Evolutionary conservation across 2,888 invertebrate species (phyloP), one percentile per base, ranked within the genome.

Genomic region (Pyrrhia umbra): DNA sequence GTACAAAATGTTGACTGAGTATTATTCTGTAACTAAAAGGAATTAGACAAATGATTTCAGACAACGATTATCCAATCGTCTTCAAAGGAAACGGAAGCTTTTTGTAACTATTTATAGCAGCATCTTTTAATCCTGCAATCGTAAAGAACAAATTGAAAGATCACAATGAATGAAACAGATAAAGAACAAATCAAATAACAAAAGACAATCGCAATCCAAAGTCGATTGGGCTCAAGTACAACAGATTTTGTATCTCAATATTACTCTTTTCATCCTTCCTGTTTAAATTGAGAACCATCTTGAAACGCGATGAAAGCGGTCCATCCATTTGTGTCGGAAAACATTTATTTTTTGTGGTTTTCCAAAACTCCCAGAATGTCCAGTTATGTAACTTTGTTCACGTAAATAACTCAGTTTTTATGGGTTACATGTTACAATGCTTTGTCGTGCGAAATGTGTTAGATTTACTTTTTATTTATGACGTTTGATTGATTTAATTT

Each of bases 131-230:
- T 67, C 49, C 56, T 16, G 20, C 51, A 58, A 75, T 65, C 61
- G 23, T 65, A 65, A 67, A 43, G 42, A 59, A 56, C 50, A 54
- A 76, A 73, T 79, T 67, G 40, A 64, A 78, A 66, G 60, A 71
- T 64, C 56, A 15, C 55, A 64, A 55, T 62, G 39, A 66, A 71
- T 57, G 51, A 52, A 50, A 21, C 10, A 60, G 62, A 61, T 63
- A 68, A 75, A 47, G 47, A 67, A 66, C 23, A 68, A 75, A 72
- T 75, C 68, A 80, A 68, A 68, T 72, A 63, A 72, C 64, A 66
- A 80, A 77, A 65, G 75, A 78, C 72, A 75, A 71, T 76, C 68
- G 74, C 69, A 57, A 62, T 70, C 52, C 59, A 34, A 73, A 74
- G 40, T 75, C 70, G 65, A 76, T 81, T 67, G 66, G 66, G 68